Percentiles rank a stretch among this genome's conserved stretches.
These are phyloP conservation scores for Cryptocephalus moraei DNA, from an alignment of 2,888 invertebrate genomes.

Conservation along the genomic window DNA sequence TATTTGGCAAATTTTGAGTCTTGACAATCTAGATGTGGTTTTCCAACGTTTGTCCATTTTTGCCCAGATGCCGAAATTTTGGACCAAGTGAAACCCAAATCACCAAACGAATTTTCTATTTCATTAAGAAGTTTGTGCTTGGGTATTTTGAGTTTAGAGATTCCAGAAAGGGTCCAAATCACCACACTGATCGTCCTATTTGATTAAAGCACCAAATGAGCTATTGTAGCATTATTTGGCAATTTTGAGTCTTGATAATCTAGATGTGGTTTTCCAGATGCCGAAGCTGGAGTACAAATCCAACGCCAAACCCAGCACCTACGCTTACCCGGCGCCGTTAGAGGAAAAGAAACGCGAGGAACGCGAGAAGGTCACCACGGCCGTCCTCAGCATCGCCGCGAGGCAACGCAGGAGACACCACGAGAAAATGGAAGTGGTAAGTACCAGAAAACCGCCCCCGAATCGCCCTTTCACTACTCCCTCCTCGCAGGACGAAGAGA, in stretches of 20 bases:
- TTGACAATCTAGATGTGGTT: no score
- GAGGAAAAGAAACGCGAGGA: constrained; percentile 99
- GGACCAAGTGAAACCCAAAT: no score
- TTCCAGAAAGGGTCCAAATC: no score
- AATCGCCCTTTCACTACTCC: background rate
- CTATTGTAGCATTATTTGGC: no score
- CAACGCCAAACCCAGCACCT: constrained; percentile 87
- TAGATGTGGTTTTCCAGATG: constrained; percentile 54
- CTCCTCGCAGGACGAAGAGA: constrained; percentile 28
- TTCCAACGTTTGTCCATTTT: no score
- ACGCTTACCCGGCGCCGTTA: constrained; percentile 92
- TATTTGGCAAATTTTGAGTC: no score
- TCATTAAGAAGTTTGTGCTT: no score
- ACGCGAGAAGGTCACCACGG: constrained; percentile 95
- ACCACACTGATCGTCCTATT: no score
- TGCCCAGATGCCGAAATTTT: no score
- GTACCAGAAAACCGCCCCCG: constrained; percentile 16
- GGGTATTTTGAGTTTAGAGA: no score
- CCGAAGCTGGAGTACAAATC: constrained; percentile 87
- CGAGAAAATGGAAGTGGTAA: constrained; percentile 82
- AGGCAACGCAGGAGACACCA: constrained; percentile 80
- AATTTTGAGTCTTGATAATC: no score
- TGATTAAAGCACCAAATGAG: background rate
- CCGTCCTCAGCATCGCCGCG: constrained; percentile 93
- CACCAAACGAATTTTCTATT: no score